phyloP scores from a whole-genome alignment of 2,888 invertebrate genomes.

The Invenusta paracnida region DNA sequence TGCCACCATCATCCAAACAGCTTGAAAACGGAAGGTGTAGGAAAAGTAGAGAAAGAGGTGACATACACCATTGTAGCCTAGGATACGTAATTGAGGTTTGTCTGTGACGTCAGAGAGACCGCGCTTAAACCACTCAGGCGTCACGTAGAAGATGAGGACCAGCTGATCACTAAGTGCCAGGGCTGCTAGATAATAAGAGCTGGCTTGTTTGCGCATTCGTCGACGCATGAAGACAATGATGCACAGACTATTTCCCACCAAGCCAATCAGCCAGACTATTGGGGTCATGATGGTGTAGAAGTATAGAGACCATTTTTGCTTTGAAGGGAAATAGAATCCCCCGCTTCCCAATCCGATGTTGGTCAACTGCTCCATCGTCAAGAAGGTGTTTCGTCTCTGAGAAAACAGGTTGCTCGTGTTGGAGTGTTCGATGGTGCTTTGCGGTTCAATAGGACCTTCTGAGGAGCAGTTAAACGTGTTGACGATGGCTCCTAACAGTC shows the following conservation, averaged over 20 bases:
- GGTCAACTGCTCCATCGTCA: too few relatives aligned
- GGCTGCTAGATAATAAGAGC: constrained; percentile 41
- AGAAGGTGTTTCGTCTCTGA: too few relatives aligned
- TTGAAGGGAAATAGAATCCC: too few relatives aligned
- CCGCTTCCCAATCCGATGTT: too few relatives aligned
- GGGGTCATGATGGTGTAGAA: constrained; percentile 3
- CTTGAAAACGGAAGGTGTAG: constrained; percentile 37
- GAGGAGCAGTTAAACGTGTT: too few relatives aligned
- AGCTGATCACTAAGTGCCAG: constrained; percentile 37
- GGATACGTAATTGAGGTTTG: not conserved
- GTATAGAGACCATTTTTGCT: too few relatives aligned
- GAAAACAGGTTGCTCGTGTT: too few relatives aligned
- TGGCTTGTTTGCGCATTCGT: constrained; percentile 35
- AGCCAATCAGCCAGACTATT: not conserved
- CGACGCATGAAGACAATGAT: constrained; percentile 36
- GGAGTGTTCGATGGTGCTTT: too few relatives aligned
- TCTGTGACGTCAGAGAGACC: constrained; percentile 4
- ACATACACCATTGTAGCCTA: constrained; percentile 34
- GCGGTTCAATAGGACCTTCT: too few relatives aligned
- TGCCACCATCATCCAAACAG: constrained; percentile 41
- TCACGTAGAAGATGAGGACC: constrained; percentile 41
- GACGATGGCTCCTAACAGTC: too few relatives aligned
- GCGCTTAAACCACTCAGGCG: constrained; percentile 41
- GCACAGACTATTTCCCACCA: constrained; percentile 40
- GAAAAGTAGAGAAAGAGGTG: constrained; percentile 41